These are phyloP conservation scores for Brachypterus glaber DNA, from an alignment of 2,888 invertebrate genomes.

Conservation along the genomic window DNA sequence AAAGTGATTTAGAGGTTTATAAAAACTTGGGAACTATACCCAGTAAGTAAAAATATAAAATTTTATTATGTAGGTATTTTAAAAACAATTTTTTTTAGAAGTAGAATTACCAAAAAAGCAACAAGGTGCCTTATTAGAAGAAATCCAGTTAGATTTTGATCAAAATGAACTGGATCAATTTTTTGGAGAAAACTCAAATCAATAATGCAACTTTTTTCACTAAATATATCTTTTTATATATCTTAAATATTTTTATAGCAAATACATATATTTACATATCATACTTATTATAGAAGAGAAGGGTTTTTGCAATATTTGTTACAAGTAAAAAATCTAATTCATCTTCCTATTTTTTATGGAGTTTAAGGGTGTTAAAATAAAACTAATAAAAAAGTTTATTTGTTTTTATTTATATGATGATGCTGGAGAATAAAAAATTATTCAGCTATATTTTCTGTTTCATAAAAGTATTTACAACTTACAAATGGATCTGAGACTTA, in stretches of 20 bases:
- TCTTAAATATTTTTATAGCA: too few relatives aligned
- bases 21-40: constrained; percentile 53
- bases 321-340: too few relatives aligned
- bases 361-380: too few relatives aligned
- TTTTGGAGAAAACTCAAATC: constrained; percentile 40
- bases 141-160: constrained; percentile 53
- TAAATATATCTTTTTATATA: too few relatives aligned
- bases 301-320: too few relatives aligned
- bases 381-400: too few relatives aligned
- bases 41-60: constrained; percentile 38
- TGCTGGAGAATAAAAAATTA: too few relatives aligned
- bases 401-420: too few relatives aligned
- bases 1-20: constrained; percentile 54
- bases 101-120: constrained; percentile 24
- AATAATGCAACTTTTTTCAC: too few relatives aligned
- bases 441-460: not conserved
- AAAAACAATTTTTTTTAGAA: constrained; percentile 20
- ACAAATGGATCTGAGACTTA: not conserved
- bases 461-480: constrained; percentile 2
- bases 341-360: too few relatives aligned
- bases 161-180: constrained; percentile 54
- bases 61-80: not conserved
- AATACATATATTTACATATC: too few relatives aligned
- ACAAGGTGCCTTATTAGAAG: constrained; percentile 47
- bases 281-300: too few relatives aligned